phyloP scores from a whole-genome alignment of 2,113 vertebrate genomes.

The Sigmodon hispidus region DNA sequence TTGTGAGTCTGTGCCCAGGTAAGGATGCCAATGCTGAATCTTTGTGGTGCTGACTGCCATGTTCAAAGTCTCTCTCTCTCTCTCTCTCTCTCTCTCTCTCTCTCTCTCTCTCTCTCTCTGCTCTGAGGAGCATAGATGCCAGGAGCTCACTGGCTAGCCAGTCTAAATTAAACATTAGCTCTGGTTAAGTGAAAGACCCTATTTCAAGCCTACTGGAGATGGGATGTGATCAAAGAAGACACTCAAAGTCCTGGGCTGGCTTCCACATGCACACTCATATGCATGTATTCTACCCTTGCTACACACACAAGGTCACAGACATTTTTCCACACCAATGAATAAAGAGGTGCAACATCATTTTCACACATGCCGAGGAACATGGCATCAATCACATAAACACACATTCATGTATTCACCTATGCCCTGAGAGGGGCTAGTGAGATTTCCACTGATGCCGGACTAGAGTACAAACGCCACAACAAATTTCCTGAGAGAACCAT shows the following conservation, averaged over 20 bases:
- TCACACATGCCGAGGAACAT: not conserved
- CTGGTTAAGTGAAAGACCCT: not conserved
- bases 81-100: too few species aligned
- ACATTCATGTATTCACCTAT: not conserved
- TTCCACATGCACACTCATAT: not conserved
- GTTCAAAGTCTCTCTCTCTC: not conserved
- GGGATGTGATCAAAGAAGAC: not conserved
- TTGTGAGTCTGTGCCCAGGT: accelerated
- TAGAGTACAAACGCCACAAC: not conserved
- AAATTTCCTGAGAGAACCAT: not conserved
- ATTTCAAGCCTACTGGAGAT: not conserved
- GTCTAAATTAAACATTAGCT: not conserved
- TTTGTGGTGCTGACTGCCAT: not conserved
- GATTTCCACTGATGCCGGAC: not conserved
- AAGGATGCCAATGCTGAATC: accelerated
- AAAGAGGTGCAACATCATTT: not conserved
- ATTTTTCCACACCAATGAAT: not conserved
- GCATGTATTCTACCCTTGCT: too few species aligned
- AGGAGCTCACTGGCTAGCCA: not conserved
- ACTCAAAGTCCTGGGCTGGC: not conserved
- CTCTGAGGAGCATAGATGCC: not conserved
- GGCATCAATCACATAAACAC: not conserved
- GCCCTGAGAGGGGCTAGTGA: not conserved
- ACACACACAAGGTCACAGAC: not conserved
- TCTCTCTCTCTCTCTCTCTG: too few species aligned